A percentile compares a stretch with the other conserved stretches of the same genome.
phyloP scores from a whole-genome alignment of 2,888 invertebrate genomes.

The Limnephilus rhombicus region DNA sequence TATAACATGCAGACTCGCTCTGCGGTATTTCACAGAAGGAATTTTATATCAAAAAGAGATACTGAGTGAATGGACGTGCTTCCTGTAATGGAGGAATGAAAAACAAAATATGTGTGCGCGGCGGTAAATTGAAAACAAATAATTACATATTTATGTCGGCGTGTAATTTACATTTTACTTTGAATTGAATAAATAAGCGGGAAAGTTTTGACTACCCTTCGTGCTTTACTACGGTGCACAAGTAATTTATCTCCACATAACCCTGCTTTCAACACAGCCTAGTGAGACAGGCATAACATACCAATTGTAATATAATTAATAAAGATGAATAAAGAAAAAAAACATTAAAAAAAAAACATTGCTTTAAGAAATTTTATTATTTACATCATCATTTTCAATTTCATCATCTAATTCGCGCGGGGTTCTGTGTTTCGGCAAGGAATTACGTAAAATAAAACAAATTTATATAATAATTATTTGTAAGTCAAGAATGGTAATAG shows the following conservation, averaged over 20 bases:
- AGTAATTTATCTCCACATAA: background rate
- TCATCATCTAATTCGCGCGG: background rate
- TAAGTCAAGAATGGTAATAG: background rate
- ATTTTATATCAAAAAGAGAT: conserved; percentile 66
- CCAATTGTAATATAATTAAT: too few species aligned
- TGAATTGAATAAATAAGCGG: background rate
- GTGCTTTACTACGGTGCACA: background rate
- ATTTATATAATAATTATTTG: too few species aligned
- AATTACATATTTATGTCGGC: conserved; percentile 34
- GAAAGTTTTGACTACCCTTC: background rate
- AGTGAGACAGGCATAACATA: too few species aligned
- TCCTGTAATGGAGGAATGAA: conserved; percentile 44
- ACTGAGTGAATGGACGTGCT: conserved; percentile 62
- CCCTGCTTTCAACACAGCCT: too few species aligned
- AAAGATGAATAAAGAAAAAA: too few species aligned
- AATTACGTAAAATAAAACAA: too few species aligned
- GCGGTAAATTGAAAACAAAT: conserved; percentile 43
- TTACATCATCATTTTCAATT: background rate
- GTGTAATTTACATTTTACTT: conserved; percentile 16
- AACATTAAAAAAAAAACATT: too few species aligned
- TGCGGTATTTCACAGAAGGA: conserved; percentile 65
- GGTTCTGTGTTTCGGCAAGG: background rate
- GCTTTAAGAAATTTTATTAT: background rate
- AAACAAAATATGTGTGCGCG: conserved; percentile 24
- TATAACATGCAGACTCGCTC: conserved; percentile 63